These are phyloP conservation scores for Natrix natrix DNA, from an alignment of 2,797 vertebrate genomes.

Conservation along the genomic window DNA sequence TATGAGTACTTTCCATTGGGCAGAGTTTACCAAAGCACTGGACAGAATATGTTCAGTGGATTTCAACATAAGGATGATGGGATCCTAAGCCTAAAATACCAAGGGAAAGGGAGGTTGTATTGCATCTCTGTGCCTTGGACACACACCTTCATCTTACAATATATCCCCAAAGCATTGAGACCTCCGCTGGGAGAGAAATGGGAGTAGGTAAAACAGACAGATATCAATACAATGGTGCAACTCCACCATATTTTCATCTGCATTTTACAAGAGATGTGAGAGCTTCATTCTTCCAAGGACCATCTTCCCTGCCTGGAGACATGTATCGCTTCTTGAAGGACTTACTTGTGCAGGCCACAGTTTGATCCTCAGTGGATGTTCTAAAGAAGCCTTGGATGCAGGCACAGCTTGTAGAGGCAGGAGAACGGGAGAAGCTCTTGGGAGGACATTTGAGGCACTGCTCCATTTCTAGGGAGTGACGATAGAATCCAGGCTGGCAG, in stretches of 20 bases:
- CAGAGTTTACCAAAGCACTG: not conserved
- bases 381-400: slow-evolving; percentile 69
- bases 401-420: slow-evolving; percentile 62
- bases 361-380: slow-evolving; percentile 64
- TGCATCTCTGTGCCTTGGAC: not conserved
- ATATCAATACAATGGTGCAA: not conserved
- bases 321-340: slow-evolving; percentile 7
- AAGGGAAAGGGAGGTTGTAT: not conserved
- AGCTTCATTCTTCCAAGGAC: not conserved
- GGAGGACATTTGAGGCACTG: slow-evolving; percentile 70
- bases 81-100: not conserved
- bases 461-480: slow-evolving; percentile 53
- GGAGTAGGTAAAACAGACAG: not conserved
- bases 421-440: slow-evolving; percentile 60
- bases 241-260: not conserved
- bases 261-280: not conserved
- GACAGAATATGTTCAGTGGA: not conserved
- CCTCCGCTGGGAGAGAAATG: too few species aligned
- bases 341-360: slow-evolving; percentile 73
- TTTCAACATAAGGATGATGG: not conserved
- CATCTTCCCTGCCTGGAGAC: not conserved
- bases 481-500: slow-evolving; percentile 70
- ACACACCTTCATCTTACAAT: not conserved
- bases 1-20: not conserved
- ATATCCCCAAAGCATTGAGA: not conserved